These are phyloP conservation scores for Adoxophyes honmai DNA, from an alignment of 1,140 invertebrate species.

Conservation along the genomic window DNA sequence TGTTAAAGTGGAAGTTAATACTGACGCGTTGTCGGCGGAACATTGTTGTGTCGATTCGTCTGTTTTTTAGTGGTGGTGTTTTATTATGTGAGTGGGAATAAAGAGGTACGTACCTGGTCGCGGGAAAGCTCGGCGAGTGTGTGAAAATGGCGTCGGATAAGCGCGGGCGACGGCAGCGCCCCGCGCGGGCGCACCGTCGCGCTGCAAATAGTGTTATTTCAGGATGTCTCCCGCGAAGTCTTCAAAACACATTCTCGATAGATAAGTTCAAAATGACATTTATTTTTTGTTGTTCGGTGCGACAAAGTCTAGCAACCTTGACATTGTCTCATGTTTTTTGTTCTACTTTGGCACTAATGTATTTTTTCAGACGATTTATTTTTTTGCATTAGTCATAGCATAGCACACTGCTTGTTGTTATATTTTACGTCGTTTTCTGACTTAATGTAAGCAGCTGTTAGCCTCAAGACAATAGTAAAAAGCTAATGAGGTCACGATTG, in stretches of 20 bases:
- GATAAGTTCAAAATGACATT: conserved; percentile 15
- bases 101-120: conserved; percentile 56
- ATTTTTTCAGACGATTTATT: too few species aligned
- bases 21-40: conserved; percentile 3
- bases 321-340: not conserved
- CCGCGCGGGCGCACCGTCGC: conserved; percentile 57
- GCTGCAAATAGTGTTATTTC: conserved; percentile 73
- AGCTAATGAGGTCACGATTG: too few species aligned
- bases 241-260: conserved; percentile 57
- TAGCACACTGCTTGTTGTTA: too few species aligned
- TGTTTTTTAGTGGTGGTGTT: conserved; percentile 19
- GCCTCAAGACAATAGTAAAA: too few species aligned
- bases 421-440: too few species aligned
- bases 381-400: too few species aligned
- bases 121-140: conserved; percentile 67
- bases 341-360: too few species aligned
- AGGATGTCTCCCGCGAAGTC: conserved; percentile 74
- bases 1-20: not conserved
- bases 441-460: too few species aligned
- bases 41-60: conserved; percentile 6
- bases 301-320: not conserved
- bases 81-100: conserved; percentile 29
- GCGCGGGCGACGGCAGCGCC: conserved; percentile 52
- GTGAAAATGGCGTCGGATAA: conserved; percentile 73
- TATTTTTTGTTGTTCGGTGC: not conserved